Base-by-base conservation (phyloP, 2,797 vertebrate species). In the Nyctibius grandis region DNA sequence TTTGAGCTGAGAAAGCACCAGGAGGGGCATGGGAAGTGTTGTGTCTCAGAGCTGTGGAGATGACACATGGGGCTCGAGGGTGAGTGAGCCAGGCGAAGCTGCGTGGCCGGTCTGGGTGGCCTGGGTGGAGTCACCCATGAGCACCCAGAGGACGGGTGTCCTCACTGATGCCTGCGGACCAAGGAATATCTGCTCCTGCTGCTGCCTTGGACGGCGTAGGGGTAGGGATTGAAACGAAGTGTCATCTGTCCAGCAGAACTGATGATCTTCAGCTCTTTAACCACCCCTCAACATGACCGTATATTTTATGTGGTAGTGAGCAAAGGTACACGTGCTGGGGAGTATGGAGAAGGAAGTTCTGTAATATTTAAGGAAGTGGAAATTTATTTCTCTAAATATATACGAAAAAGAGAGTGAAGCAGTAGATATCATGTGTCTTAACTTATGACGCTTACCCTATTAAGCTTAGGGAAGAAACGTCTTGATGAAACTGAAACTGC, bases 21-120 rank as follows among this genome's bases (percentile, higher is more conserved):
- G 38, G 5, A 73, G 26, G 12, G 7, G 1, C 0, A 0, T 9
- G 36, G 26, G 18, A 36, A 40, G 16, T 12, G 8, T 11, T 20
- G 19, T 70, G 8, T n/a, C 50, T 26, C 2, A 1, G 36, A 42
- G 50, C 15, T 42, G 34, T 36, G 72, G 22, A 22, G 8, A 34
- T 26, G 15, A 33, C 36, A 23, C 34, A 5, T 4, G 9, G 33
- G 63, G 18, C 10, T 57, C 0, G 0, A 20, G 23, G 8, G 4
- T 2, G 9, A 65, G 16, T 0, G 2, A 53, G 13, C 19, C 38
- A 29, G 38, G 11, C 40, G 21, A 45, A 57, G 65, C 22, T 64
- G 45, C 6, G 15, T 51, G 48, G 17, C 9, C 2, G 9, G 15
- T 54, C 29, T 72, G 23, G 13, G 2, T 56, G 17, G 7, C 5